phyloP scores from a whole-genome alignment of 2,113 vertebrate species.

The Hydropotes inermis region DNA sequence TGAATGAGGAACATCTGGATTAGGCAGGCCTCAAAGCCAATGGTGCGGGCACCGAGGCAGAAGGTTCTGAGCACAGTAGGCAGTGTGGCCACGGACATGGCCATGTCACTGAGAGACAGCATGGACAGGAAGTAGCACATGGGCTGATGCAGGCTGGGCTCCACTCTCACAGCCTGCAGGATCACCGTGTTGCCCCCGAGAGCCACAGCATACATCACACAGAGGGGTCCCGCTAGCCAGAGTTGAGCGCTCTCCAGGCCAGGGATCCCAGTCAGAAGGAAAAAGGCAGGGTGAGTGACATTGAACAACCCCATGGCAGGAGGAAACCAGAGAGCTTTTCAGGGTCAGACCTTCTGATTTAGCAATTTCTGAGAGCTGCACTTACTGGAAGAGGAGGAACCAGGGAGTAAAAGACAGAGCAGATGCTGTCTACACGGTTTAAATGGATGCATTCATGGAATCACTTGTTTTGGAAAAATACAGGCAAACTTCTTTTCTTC shows the following conservation, averaged over 20 bases:
- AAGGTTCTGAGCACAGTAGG: slow-evolving; percentile 72
- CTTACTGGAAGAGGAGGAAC: neutral
- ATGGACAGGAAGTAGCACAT: slow-evolving; percentile 72
- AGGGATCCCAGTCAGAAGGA: slow-evolving; percentile 68
- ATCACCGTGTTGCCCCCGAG: slow-evolving; percentile 59
- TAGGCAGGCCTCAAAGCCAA: slow-evolving; percentile 66
- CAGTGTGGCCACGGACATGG: slow-evolving; percentile 58
- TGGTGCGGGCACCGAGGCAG: slow-evolving; percentile 46
- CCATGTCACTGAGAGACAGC: slow-evolving; percentile 67
- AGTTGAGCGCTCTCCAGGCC: slow-evolving; percentile 57
- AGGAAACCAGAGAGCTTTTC: neutral
- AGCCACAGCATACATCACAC: slow-evolving; percentile 58
- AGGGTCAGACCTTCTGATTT: neutral
- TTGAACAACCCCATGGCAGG: slow-evolving; percentile 50
- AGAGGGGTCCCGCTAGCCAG: slow-evolving; percentile 69
- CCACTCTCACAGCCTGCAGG: slow-evolving; percentile 37
- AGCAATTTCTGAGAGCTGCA: neutral
- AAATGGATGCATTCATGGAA: neutral
- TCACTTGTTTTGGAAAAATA: neutral
- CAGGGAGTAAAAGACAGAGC: neutral
- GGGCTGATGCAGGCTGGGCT: slow-evolving; percentile 60
- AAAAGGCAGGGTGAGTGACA: slow-evolving; percentile 53
- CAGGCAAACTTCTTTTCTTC: neutral
- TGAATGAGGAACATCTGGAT: slow-evolving; percentile 73
- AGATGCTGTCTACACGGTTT: neutral